Evolutionary conservation across 2,113 vertebrate species (phyloP).

Genomic region (Dipodomys spectabilis): DNA sequence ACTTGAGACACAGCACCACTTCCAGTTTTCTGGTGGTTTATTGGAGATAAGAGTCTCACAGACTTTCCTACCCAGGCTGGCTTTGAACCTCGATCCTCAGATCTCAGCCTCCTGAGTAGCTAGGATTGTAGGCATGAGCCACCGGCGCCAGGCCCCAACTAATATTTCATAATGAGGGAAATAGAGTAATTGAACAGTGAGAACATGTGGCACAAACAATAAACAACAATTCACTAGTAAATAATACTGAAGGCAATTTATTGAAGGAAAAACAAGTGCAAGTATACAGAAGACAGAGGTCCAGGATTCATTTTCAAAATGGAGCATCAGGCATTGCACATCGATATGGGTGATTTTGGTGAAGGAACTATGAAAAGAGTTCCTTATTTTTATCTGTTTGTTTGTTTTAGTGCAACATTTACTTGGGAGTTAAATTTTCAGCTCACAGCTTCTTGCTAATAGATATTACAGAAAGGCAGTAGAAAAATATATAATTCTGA

Average conservation of each 20-base stretch:
- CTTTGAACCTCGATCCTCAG: no score
- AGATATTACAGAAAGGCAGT: slow-evolving; percentile 22
- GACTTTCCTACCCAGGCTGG: no score
- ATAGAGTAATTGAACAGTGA: neutral
- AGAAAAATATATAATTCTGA: slow-evolving; percentile 43
- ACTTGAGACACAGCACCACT: no score
- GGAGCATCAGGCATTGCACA: neutral
- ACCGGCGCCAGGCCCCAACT: neutral
- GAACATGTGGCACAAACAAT: neutral
- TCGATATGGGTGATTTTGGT: no score
- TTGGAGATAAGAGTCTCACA: no score
- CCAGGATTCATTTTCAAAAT: neutral
- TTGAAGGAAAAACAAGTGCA: neutral
- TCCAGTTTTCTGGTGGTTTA: no score
- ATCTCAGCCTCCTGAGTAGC: no score
- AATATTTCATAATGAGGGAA: neutral
- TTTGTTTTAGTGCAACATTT: neutral
- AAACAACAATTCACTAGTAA: neutral
- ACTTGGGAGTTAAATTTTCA: neutral
- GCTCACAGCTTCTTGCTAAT: neutral
- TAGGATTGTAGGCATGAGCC: no score
- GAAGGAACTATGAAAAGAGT: neutral
- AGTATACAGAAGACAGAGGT: neutral
- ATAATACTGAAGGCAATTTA: neutral
- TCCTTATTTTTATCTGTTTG: neutral